Conservation (phyloP, 2,113 vertebrate genomes). For the Philantomba maxwellii region DNA sequence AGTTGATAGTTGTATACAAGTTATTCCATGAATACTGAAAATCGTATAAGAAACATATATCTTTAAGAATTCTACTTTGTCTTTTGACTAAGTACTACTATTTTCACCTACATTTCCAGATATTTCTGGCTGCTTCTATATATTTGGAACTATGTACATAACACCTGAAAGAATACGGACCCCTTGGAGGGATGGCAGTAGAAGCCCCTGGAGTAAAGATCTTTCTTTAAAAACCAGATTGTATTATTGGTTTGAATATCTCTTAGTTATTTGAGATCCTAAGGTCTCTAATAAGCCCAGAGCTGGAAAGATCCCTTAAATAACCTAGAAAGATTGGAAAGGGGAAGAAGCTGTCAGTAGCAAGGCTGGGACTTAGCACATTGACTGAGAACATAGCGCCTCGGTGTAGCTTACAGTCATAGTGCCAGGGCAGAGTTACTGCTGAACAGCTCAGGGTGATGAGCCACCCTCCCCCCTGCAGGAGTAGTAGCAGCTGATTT, state of each 20-base stretch:
- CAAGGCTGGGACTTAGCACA: neutral
- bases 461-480: neutral
- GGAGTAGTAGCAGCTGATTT: slow-evolving; percentile 8
- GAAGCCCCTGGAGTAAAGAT: neutral
- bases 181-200: neutral
- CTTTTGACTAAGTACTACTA: slow-evolving; percentile 33
- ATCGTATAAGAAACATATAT: neutral
- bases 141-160: neutral
- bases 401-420: neutral
- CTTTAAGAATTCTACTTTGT: slow-evolving; percentile 8
- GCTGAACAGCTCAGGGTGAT: neutral
- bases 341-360: neutral
- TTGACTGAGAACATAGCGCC: neutral
- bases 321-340: neutral
- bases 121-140: neutral
- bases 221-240: neutral
- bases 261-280: slow-evolving; percentile 8
- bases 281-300: neutral
- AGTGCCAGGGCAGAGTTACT: neutral
- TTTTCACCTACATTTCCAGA: slow-evolving; percentile 14
- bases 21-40: neutral
- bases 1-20: neutral
- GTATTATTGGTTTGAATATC: neutral
- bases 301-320: neutral
- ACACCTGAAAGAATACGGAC: neutral